Evolutionary conservation across 1,140 invertebrate genomes (phyloP), one percentile per base, ranked within the genome.

Genomic region (Sycobia sp.): DNA sequence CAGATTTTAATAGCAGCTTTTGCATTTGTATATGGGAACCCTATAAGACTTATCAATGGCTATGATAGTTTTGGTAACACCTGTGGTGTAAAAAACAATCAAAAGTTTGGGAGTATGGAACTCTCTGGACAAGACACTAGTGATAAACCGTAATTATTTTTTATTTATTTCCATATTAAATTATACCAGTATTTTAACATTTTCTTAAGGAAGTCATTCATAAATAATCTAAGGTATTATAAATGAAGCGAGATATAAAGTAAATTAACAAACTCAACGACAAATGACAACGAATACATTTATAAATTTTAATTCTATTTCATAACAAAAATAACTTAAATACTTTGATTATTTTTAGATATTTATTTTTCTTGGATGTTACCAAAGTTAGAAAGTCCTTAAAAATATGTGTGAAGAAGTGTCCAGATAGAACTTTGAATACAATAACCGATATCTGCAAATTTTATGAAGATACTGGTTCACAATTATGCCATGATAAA

Each of bases 1-100:
- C 71, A 92, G 91, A 89, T 94, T 69, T 85, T 93, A 64, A 91
- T 96, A 65, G 92, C 93, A 13, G 89, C 88, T 8, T 95, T 95
- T 82, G 91, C 94, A 2, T 88, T 95, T 75, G 89, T 92, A 9
- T 93, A 94, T 82, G 94, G 95, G 0, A 93, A 94, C 82, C 93
- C 94, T 4, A 78, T 90, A 67, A 85, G 94, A 64, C 84, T 97
- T 7, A 89, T 95, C 61, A 93, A 95, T 85, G 95, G 95, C 44
- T 95, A 93, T 80, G 95, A 98, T 77, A 95, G 93, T 67, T 97
- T 94, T 84, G 95, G 95, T n/a, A 97, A 97, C 78, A 94, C 92
- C 29, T 98, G 95, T 81, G 94, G 94, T 22, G 88, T 91, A 44
- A 87, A 89, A 67, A 88, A 88, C 64, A 92, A 93, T 76, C 86